Evolutionary conservation across 2,888 invertebrate genomes (phyloP).

Genomic region (Lithodes maja): DNA sequence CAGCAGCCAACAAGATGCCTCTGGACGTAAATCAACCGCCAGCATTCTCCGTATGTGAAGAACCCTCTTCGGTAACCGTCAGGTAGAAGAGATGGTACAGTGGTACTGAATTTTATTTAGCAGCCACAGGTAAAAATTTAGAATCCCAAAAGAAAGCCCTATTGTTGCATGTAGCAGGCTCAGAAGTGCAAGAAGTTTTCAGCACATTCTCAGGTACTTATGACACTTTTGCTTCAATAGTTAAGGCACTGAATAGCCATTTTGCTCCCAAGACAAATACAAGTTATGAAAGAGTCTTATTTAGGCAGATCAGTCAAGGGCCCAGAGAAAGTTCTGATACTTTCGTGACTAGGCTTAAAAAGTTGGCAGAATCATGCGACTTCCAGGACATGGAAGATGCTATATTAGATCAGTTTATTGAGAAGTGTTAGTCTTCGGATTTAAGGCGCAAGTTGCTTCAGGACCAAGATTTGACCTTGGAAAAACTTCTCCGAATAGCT

Average conservation of each 20-base stretch:
- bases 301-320: background rate
- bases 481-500: conserved; percentile 16
- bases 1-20: background rate
- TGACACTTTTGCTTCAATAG: background rate
- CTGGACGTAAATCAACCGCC: background rate
- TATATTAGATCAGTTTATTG: conserved; percentile 1
- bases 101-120: background rate
- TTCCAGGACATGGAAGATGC: conserved; percentile 17
- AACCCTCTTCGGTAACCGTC: background rate
- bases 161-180: conserved; percentile 1
- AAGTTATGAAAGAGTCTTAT: conserved; percentile 17
- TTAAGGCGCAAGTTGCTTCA: conserved; percentile 9
- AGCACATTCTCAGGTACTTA: background rate
- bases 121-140: background rate
- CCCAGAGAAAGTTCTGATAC: background rate
- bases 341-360: conserved; percentile 5
- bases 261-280: conserved; percentile 4
- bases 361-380: conserved; percentile 1
- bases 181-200: conserved; percentile 5
- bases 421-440: background rate
- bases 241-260: background rate
- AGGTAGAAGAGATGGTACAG: background rate
- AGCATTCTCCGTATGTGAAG: background rate
- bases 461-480: background rate
- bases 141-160: background rate